phyloP scores from a whole-genome alignment of 2,888 invertebrate genomes.

The Parascotia fuliginaria region DNA sequence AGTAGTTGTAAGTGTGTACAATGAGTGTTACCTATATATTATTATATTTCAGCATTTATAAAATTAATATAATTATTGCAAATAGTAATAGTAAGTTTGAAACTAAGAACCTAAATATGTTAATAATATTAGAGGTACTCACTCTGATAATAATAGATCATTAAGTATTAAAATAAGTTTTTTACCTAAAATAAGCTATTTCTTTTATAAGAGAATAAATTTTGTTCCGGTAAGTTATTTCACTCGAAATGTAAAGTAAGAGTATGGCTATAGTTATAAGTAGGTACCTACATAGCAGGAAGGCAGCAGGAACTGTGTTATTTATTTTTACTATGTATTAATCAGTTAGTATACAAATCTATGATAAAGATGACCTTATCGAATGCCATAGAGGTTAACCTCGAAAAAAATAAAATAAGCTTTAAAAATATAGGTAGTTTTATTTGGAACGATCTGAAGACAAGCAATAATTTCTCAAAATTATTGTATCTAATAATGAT shows the following conservation, averaged over 20 bases:
- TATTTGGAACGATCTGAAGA: conserved; percentile 8
- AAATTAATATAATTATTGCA: conserved; percentile 1
- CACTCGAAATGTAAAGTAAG: conserved; percentile 24
- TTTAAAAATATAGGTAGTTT: conserved; percentile 37
- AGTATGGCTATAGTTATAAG: conserved; percentile 31
- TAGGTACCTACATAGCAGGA: conserved; percentile 36
- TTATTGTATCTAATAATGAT: too few species aligned
- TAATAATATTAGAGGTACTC: not conserved
- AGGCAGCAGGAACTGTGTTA: conserved; percentile 57
- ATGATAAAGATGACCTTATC: conserved; percentile 54
- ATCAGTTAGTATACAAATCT: conserved; percentile 26
- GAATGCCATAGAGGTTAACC: conserved; percentile 77
- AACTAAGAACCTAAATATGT: not conserved
- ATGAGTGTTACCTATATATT: not conserved
- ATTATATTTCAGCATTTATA: conserved; percentile 18
- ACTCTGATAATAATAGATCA: not conserved
- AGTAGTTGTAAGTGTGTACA: conserved; percentile 1
- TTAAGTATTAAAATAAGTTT: conserved; percentile 2
- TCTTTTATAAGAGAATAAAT: not conserved
- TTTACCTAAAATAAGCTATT: conserved; percentile 5
- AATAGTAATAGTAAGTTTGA: conserved; percentile 6
- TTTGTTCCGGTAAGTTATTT: conserved; percentile 28
- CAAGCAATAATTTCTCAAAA: not conserved
- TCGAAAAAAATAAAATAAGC: conserved; percentile 65
- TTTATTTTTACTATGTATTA: conserved; percentile 55